A percentile compares a stretch with the other conserved stretches of the same genome.
Conservation (phyloP, 2,888 invertebrate species). For the Tetragonisca angustula region DNA sequence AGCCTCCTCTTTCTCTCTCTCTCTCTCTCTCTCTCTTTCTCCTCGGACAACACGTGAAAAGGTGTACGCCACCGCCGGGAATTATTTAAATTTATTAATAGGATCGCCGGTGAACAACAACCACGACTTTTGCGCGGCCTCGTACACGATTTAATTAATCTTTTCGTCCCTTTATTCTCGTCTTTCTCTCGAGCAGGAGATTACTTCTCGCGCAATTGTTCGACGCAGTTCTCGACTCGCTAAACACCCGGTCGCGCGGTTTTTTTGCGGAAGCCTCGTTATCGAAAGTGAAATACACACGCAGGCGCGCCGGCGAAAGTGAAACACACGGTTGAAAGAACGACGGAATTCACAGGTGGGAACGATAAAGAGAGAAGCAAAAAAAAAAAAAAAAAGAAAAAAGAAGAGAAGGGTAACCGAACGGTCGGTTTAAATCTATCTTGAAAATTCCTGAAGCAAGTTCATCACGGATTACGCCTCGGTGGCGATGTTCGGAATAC, state of each 20-base stretch:
- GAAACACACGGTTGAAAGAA: constrained; percentile 6
- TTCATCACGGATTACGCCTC: constrained; percentile 63
- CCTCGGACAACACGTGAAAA: constrained; percentile 24
- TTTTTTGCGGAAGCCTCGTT: not conserved
- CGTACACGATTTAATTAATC: not conserved
- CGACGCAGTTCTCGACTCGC: not conserved
- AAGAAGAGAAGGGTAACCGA: not conserved
- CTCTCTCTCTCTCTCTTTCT: no score
- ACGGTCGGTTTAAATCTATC: constrained; percentile 10
- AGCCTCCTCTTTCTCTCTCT: not conserved
- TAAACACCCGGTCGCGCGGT: not conserved
- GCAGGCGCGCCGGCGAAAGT: not conserved
- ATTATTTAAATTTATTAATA: constrained; percentile 45
- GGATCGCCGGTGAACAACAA: not conserved
- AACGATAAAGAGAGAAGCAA: not conserved
- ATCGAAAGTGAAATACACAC: constrained; percentile 13
- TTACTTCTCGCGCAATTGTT: no score
- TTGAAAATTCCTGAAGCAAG: constrained; percentile 35
- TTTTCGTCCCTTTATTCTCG: no score
- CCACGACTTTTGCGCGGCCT: not conserved
- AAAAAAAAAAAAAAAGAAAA: no score
- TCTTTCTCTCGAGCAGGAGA: no score
- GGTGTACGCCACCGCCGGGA: constrained; percentile 27
- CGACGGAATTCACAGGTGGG: not conserved
- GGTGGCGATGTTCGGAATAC: constrained; percentile 63